Evolutionary conservation across 2,888 invertebrate genomes (phyloP).

Genomic region (Maniola hyperantus): DNA sequence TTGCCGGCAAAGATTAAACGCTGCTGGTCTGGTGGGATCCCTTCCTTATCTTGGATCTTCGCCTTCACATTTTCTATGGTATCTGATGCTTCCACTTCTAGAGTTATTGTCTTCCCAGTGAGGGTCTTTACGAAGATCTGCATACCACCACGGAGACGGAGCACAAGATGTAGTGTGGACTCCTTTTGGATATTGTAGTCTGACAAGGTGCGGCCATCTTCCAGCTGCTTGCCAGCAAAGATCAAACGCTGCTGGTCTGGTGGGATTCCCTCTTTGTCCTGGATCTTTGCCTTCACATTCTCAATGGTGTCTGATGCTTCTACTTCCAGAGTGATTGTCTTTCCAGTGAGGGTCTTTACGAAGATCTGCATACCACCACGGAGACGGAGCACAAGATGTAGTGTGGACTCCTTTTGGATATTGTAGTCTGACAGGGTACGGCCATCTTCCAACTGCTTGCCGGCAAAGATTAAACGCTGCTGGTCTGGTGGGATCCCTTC

Average conservation of each 20-base stretch:
- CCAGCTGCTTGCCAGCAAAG: conserved; percentile 51
- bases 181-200: conserved; percentile 43
- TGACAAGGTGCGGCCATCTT: conserved; percentile 41
- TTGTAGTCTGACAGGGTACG: conserved; percentile 56
- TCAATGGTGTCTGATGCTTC: conserved; percentile 60
- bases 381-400: conserved; percentile 52
- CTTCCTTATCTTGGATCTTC: conserved; percentile 69
- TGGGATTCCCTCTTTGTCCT: conserved; percentile 48
- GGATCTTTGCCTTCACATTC: conserved; percentile 52
- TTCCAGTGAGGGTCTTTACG: conserved; percentile 58
- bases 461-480: conserved; percentile 54
- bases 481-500: conserved; percentile 82
- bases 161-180: conserved; percentile 35
- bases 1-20: conserved; percentile 69
- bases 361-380: conserved; percentile 71
- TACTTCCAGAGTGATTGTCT: conserved; percentile 54
- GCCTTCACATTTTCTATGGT: conserved; percentile 71
- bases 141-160: conserved; percentile 50
- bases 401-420: conserved; percentile 58
- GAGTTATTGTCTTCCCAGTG: conserved; percentile 61
- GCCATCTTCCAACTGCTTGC: conserved; percentile 59
- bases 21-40: conserved; percentile 68
- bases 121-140: conserved; percentile 63
- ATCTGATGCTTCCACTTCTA: conserved; percentile 65
- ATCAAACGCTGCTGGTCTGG: conserved; percentile 53